Base-by-base conservation (phyloP, 2,888 invertebrate genomes). In the Cecidostiba fungosa region DNA sequence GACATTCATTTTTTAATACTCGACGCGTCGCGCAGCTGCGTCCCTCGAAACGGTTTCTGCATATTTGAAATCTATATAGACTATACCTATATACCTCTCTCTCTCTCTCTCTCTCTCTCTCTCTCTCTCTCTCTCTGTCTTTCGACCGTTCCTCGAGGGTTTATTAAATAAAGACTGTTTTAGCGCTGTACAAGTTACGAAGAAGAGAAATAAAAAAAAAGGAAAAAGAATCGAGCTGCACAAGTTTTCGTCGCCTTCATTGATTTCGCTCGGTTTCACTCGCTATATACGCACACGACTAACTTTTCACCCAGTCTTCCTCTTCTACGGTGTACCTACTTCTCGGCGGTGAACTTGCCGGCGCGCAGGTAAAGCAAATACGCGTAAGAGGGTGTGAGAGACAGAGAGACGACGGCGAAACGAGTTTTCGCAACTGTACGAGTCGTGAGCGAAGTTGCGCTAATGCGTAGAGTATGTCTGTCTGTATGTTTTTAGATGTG, bases 21-120 rank as follows among this genome's bases (percentile, higher is more conserved):
- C 80, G 79, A 74, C 26, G 78, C 47, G 26, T 77, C 81, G 26
- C 91, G 88, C 90, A 91, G 91, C 91, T 91, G 91, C 89, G 89
- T 89, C 89, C 89, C 88, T 89, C 88, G 29, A 90, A 91, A 91
- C 91, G 90, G 91, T 92, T 91, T 92, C 90, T 91, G 91, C 91
- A 92, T 91, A 91, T 91, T 92, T 91, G 90, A 91, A 91, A 91
- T 91, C 91, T 89, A 91, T 91, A 90, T 89, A 87, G 5, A 23
- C 23, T 59, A 36, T 80, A n/a, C n/a, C n/a, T n/a, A 82, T 39
- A 29, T 36, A 43, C 54, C 29, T 23, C 43, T 14, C 43, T 19
- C 14, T 43, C 29, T 39, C 29, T 50, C 32, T 54, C 14, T 47
- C 50, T 39, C 43, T 62, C 26, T 23, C 59, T 4, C 59, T n/a